Conservation (phyloP, 2,113 vertebrate genomes). For the Eublepharis macularius region DNA sequence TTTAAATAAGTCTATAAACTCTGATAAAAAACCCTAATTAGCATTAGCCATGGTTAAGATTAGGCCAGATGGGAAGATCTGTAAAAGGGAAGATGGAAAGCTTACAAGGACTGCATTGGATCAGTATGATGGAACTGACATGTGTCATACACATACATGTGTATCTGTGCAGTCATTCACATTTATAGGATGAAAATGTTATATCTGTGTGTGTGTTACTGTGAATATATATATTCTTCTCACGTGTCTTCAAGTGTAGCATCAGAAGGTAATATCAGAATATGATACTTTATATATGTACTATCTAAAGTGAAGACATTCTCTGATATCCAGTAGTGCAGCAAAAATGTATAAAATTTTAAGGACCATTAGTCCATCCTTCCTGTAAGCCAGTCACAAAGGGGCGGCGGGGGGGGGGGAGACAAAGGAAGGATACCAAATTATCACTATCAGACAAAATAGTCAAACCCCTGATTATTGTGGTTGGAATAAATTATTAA, state of each 20-base stretch:
- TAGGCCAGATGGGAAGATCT: too few relatives aligned
- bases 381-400: slow-evolving; percentile 34
- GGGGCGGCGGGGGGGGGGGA: neutral
- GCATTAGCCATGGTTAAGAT: neutral
- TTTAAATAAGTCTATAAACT: neutral
- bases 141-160: too few relatives aligned
- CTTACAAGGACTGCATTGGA: neutral
- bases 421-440: slow-evolving; percentile 44
- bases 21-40: neutral
- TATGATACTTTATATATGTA: neutral
- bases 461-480: slow-evolving; percentile 65
- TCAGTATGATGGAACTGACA: neutral
- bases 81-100: neutral
- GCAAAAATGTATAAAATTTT: slow-evolving; percentile 10
- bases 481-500: slow-evolving; percentile 75
- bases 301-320: slow-evolving; percentile 20
- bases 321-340: slow-evolving; percentile 29
- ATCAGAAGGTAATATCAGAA: neutral
- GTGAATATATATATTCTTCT: too few relatives aligned
- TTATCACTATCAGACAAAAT: slow-evolving; percentile 55
- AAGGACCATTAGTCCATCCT: slow-evolving; percentile 11
- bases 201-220: too few relatives aligned
- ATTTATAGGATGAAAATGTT: too few relatives aligned
- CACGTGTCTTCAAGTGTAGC: neutral
- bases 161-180: too few relatives aligned